A percentile compares a stretch with the other conserved stretches of the same genome.
phyloP scores from a whole-genome alignment of 2,797 vertebrate species.

The Streptopelia turtur region DNA sequence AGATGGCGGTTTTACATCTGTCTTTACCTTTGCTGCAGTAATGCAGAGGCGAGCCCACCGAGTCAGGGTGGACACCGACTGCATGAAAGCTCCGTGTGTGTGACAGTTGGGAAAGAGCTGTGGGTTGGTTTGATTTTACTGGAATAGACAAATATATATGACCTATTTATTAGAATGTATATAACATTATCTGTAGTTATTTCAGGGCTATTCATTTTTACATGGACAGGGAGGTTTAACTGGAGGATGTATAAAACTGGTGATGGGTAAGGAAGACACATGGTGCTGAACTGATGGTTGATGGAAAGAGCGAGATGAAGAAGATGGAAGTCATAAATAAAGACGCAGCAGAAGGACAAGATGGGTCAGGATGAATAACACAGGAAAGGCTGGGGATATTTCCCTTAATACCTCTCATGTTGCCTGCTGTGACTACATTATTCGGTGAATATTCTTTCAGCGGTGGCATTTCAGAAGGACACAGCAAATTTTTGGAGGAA shows the following conservation, averaged over 20 bases:
- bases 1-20: slow-evolving; percentile 25
- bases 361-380: neutral
- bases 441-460: neutral
- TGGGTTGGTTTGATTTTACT: neutral
- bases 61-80: neutral
- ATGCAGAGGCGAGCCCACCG: slow-evolving; percentile 25
- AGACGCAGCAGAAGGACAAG: neutral
- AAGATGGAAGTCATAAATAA: slow-evolving; percentile 27
- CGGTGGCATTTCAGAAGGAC: neutral
- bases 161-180: neutral
- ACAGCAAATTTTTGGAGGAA: neutral
- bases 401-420: neutral
- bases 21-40: slow-evolving; percentile 35
- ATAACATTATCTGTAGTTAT: neutral
- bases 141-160: neutral
- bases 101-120: neutral
- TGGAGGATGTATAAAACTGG: neutral
- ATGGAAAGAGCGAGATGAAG: slow-evolving; percentile 9
- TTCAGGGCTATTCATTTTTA: slow-evolving; percentile 27
- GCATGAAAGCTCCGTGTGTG: neutral
- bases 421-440: neutral
- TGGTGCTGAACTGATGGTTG: slow-evolving; percentile 44
- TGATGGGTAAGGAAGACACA: neutral
- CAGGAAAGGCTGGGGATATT: neutral
- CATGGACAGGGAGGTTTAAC: neutral